A percentile compares a stretch with the other conserved stretches of the same genome.
phyloP scores from a whole-genome alignment of 2,113 vertebrate genomes.

The Bubo scandiacus region DNA sequence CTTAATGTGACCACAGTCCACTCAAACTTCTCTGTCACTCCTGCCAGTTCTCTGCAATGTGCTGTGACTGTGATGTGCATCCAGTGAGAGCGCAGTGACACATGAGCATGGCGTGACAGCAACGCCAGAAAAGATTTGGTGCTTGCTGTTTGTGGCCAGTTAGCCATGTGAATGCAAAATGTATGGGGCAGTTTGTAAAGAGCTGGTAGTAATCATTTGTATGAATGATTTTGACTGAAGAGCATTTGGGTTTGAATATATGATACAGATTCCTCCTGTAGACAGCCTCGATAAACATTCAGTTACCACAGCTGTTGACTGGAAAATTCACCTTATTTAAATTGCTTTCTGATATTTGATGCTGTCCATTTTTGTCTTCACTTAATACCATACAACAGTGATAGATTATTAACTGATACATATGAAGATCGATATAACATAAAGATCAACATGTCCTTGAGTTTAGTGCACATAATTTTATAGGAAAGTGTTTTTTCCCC shows the following conservation, averaged over 20 bases:
- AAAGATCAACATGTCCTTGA: constrained; percentile 62
- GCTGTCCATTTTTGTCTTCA: not conserved
- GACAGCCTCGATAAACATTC: not conserved
- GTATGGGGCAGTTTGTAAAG: constrained; percentile 17
- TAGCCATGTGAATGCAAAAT: constrained; percentile 7
- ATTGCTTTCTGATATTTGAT: not conserved
- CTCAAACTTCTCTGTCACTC: not conserved
- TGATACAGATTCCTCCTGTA: not conserved
- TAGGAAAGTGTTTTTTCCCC: constrained; percentile 61
- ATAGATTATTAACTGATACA: constrained; percentile 9
- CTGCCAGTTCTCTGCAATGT: not conserved
- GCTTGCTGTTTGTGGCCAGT: not conserved
- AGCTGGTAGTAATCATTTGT: not conserved
- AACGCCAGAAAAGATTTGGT: constrained; percentile 30
- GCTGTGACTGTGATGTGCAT: constrained; percentile 34
- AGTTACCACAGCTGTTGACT: not conserved
- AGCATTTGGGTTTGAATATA: not conserved
- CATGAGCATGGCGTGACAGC: not conserved
- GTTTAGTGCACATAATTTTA: constrained; percentile 53
- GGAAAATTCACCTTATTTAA: constrained; percentile 1
- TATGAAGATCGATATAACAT: not conserved
- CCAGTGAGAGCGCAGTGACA: not conserved
- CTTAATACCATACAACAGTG: not conserved
- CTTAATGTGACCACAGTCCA: not conserved
- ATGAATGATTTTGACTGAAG: not conserved